phyloP scores from a whole-genome alignment of 2,797 vertebrate genomes.

The Clamator glandarius region DNA sequence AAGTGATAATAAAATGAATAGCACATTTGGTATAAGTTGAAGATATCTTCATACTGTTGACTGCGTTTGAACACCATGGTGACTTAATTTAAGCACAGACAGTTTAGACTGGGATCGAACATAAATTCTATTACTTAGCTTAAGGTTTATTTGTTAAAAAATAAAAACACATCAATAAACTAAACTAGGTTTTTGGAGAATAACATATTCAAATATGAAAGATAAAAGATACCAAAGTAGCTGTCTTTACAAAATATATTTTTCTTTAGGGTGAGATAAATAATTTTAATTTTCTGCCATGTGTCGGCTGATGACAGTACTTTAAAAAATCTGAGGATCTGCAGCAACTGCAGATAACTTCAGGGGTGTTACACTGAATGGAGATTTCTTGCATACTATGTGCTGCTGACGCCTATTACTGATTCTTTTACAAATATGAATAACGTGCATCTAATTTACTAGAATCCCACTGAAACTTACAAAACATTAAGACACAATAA shows the following conservation, averaged over 20 bases:
- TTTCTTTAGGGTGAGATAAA: neutral
- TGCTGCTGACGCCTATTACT: neutral
- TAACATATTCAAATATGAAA: neutral
- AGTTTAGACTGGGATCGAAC: slow-evolving; percentile 10
- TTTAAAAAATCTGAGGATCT: neutral
- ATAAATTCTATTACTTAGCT: neutral
- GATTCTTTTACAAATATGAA: neutral
- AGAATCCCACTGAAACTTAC: neutral
- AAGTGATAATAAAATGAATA: slow-evolving; percentile 5
- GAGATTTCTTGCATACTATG: neutral
- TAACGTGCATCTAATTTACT: neutral
- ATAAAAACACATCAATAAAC: neutral
- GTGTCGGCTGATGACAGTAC: neutral
- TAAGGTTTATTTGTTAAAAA: neutral
- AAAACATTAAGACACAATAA: neutral
- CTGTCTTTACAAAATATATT: neutral
- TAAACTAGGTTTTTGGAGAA: neutral
- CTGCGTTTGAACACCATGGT: neutral
- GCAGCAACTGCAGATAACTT: neutral
- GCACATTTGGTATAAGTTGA: neutral
- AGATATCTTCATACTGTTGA: neutral
- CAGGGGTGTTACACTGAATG: neutral
- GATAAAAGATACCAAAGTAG: neutral
- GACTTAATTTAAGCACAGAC: slow-evolving; percentile 21
- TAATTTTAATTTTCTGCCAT: neutral